phyloP scores from a whole-genome alignment of 2,888 invertebrate genomes.

The Thymelicus lineola region DNA sequence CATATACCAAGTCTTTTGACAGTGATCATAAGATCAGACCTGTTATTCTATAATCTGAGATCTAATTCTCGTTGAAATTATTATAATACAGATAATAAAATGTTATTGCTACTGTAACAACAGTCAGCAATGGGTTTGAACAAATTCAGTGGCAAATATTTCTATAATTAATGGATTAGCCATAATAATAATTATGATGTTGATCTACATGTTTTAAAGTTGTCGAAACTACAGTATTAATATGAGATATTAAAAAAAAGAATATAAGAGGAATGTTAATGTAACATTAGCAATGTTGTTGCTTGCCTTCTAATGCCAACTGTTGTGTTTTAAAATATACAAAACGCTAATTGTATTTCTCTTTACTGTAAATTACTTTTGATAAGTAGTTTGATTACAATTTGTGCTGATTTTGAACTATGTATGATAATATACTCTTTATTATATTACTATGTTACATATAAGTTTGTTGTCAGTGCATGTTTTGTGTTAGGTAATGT shows the following conservation, averaged over 20 bases:
- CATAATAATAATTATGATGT: too few species aligned
- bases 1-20: background rate
- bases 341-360: background rate
- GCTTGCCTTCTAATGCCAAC: background rate
- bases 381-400: background rate
- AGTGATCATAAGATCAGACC: background rate
- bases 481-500: too few species aligned
- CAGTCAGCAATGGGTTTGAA: too few species aligned
- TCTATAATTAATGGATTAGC: too few species aligned
- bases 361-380: constrained; percentile 1
- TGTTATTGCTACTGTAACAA: background rate
- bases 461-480: background rate
- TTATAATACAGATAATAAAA: background rate
- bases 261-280: background rate
- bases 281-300: background rate
- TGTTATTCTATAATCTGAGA: background rate
- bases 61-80: background rate
- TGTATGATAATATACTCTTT: background rate
- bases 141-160: too few species aligned
- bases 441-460: background rate
- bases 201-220: too few species aligned
- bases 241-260: too few species aligned
- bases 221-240: too few species aligned
- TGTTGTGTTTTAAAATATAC: background rate
- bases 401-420: background rate